Evolutionary conservation across 2,797 vertebrate species (phyloP).

Genomic region (Hippoglossus hippoglossus): DNA sequence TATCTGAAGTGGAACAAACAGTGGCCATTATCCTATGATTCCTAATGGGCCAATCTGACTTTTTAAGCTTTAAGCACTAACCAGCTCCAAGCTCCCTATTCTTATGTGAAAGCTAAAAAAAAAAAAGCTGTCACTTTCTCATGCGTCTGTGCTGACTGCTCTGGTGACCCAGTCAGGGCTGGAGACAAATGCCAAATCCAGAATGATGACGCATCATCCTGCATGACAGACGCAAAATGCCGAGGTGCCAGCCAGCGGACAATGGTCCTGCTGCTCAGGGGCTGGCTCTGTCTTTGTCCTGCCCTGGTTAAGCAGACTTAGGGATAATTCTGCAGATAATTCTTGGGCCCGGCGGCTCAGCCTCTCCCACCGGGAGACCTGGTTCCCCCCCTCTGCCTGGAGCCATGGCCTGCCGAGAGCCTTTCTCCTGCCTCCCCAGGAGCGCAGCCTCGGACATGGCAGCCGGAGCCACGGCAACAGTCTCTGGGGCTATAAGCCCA

Average conservation of each 20-base stretch:
- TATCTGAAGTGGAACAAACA: not conserved
- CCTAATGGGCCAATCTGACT: not conserved
- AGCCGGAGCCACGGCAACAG: slow-evolving; percentile 95
- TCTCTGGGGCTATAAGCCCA: slow-evolving; percentile 91
- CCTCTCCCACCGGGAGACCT: slow-evolving; percentile 92
- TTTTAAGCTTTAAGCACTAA: not conserved
- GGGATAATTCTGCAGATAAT: slow-evolving; percentile 89
- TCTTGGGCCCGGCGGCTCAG: slow-evolving; percentile 89
- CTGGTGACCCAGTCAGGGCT: slow-evolving; percentile 72
- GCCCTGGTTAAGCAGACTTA: slow-evolving; percentile 97
- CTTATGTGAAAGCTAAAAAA: slow-evolving; percentile 25
- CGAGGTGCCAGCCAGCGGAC: slow-evolving; percentile 87
- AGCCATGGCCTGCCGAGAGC: slow-evolving; percentile 97
- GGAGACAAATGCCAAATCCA: slow-evolving; percentile 74
- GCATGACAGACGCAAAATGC: slow-evolving; percentile 83
- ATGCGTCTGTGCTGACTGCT: slow-evolving; percentile 69
- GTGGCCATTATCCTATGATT: not conserved
- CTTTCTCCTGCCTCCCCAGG: slow-evolving; percentile 92
- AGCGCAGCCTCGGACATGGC: slow-evolving; percentile 91
- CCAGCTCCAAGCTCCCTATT: slow-evolving; percentile 10
- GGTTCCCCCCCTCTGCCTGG: slow-evolving; percentile 96
- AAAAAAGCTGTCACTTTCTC: slow-evolving; percentile 70
- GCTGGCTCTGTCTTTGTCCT: slow-evolving; percentile 92
- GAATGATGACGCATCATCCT: slow-evolving; percentile 82
- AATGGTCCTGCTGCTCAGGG: slow-evolving; percentile 91